Conservation (phyloP, 2,888 invertebrate species). For the Drosophila demipolita region DNA sequence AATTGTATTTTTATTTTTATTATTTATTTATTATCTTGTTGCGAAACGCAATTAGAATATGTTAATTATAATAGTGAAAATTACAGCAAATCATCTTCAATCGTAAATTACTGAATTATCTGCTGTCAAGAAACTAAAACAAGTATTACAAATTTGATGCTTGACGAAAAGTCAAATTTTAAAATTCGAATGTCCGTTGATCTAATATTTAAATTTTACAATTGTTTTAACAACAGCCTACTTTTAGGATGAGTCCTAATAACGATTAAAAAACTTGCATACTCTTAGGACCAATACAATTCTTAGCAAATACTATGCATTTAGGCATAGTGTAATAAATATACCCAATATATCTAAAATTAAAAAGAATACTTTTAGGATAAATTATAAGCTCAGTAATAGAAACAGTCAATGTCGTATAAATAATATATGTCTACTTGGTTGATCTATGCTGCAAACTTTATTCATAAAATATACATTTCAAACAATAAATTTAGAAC, state of each 20-base stretch:
- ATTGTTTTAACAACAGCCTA: not conserved
- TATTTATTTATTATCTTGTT: not conserved
- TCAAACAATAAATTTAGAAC: too few species aligned
- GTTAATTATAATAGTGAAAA: constrained; percentile 2
- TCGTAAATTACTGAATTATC: constrained; percentile 15
- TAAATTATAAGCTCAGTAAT: not conserved
- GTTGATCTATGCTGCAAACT: too few species aligned
- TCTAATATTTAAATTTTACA: not conserved
- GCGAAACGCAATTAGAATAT: too few species aligned
- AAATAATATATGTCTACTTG: too few species aligned
- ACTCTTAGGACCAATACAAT: not conserved
- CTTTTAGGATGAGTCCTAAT: not conserved
- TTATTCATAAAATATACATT: too few species aligned
- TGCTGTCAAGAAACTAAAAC: not conserved
- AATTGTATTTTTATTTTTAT: not conserved
- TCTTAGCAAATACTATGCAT: not conserved
- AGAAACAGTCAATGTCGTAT: too few species aligned
- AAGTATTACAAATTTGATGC: not conserved
- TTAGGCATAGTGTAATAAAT: not conserved
- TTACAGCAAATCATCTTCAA: not conserved
- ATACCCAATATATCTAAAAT: not conserved
- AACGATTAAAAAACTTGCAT: not conserved
- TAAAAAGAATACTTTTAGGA: not conserved
- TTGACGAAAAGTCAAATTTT: not conserved
- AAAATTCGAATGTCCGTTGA: not conserved